phyloP scores from a whole-genome alignment of 1,140 invertebrate species.

The Cyclina sinensis region DNA sequence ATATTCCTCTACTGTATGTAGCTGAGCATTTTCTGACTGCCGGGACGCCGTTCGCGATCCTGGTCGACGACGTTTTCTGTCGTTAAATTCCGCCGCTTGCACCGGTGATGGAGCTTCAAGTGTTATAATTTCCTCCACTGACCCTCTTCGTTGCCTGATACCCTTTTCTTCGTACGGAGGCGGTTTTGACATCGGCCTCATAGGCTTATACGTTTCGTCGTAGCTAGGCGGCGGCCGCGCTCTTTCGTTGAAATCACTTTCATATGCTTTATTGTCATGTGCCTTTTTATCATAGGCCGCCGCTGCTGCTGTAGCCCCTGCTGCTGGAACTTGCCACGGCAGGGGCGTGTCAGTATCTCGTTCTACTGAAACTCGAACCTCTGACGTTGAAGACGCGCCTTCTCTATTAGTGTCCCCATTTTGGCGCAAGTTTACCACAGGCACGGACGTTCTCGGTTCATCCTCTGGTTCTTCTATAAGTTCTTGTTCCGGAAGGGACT shows the following conservation, averaged over 20 bases:
- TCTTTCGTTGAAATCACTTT: slow-evolving; percentile 6
- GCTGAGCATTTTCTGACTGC: not conserved
- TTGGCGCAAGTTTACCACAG: not conserved
- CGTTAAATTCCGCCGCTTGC: not conserved
- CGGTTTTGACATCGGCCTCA: slow-evolving; percentile 55
- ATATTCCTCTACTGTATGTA: not conserved
- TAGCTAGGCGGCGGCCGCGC: slow-evolving; percentile 59
- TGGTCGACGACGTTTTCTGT: slow-evolving; percentile 30
- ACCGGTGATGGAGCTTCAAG: not conserved
- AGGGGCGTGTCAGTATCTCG: slow-evolving; percentile 47
- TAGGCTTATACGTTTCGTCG: slow-evolving; percentile 57
- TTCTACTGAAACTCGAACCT: slow-evolving; percentile 64
- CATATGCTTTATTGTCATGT: slow-evolving; percentile 38
- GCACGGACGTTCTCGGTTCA: slow-evolving; percentile 33
- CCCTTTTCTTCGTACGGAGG: slow-evolving; percentile 64
- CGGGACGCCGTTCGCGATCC: not conserved
- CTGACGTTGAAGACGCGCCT: slow-evolving; percentile 50
- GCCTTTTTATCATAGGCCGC: not conserved
- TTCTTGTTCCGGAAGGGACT: slow-evolving; percentile 42
- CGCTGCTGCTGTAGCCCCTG: not conserved
- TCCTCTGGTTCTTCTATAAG: slow-evolving; percentile 17
- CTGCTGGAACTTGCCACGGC: slow-evolving; percentile 67
- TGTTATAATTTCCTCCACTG: slow-evolving; percentile 61
- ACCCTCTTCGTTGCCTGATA: slow-evolving; percentile 32
- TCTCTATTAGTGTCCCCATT: not conserved